Evolutionary conservation across 2,888 invertebrate species (phyloP).

Genomic region (Lycia hirtaria): DNA sequence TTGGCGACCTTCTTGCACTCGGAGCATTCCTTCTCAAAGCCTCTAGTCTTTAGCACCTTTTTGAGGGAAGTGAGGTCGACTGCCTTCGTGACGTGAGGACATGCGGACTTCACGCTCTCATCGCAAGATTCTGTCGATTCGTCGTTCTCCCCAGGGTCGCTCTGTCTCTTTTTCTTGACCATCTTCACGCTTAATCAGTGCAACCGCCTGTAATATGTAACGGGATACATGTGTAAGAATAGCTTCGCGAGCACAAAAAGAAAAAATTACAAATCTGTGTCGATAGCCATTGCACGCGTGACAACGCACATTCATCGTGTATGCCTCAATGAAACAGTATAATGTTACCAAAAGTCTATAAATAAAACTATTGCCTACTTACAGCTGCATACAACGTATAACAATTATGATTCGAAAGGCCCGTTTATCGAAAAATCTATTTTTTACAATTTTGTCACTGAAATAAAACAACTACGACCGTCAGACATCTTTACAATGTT

Average conservation of each 20-base stretch:
- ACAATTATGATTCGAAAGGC: constrained; percentile 52
- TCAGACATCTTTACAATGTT: constrained; percentile 79
- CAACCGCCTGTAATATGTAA: constrained; percentile 79
- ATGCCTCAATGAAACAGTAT: constrained; percentile 38
- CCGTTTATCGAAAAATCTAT: constrained; percentile 56
- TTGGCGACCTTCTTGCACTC: constrained; percentile 84
- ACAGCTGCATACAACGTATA: constrained; percentile 72
- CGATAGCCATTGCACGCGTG: constrained; percentile 84
- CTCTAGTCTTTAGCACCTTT: constrained; percentile 82
- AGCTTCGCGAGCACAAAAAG: constrained; percentile 80
- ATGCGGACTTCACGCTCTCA: constrained; percentile 87
- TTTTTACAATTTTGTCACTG: constrained; percentile 72
- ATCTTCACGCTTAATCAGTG: constrained; percentile 79
- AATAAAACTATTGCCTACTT: constrained; percentile 62
- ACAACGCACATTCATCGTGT: constrained; percentile 78
- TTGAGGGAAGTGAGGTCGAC: constrained; percentile 87
- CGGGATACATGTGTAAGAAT: constrained; percentile 82
- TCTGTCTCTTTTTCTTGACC: constrained; percentile 91
- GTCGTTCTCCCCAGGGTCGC: constrained; percentile 87
- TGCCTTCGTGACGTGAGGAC: constrained; percentile 89
- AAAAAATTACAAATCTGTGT: constrained; percentile 83
- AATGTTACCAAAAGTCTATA: constrained; percentile 43
- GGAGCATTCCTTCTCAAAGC: constrained; percentile 84
- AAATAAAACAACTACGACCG: constrained; percentile 66
- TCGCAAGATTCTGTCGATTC: constrained; percentile 91